Evolutionary conservation across 2,113 vertebrate genomes (phyloP), one percentile per base, ranked within the genome.

Genomic region (Oncorhynchus keta): DNA sequence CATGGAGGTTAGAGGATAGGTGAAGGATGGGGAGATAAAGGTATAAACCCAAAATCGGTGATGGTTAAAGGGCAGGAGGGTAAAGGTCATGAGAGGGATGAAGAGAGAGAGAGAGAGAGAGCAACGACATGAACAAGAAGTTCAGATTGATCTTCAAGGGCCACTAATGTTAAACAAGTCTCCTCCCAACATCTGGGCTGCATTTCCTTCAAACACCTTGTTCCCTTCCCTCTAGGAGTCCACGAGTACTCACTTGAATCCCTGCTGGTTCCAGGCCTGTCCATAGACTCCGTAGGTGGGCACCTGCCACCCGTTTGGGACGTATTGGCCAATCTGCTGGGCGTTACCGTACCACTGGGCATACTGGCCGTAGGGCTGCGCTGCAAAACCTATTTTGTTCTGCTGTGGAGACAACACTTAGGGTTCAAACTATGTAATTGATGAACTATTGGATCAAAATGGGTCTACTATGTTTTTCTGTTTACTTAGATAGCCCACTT

Each of bases 281-380:
- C 97, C 93, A 28, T 99, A 99, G 76, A 99, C 91, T 14, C 96
- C 94, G 0, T 98, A 99, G 49, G 95, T 93, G 3, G 97, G 97
- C 76, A 99, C 93, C 81, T 97, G 96, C 97, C 97, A 99, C 8
- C 97, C 96, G 20, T 98, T 98, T 87, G 96, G 96, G 86, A 99
- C 90, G 11, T 98, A 99, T 86, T 99, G 97, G 30, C 97, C 94
- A n/a, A 98, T 96, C 90, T 98, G 96, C 81, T 97, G 97, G 26
- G 96, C 94, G 6, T 93, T 97, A 76, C 97, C 90, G 74, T 99
- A 98, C 95, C 97, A 99, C 90, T 97, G 97, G 5, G 96, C 96
- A 97, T 97, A 98, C 89, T 98, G 97, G 59, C 94, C 95, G 51
- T 98, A 99, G 3, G 96, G 84, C 22, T 95, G 97, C 0, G 97